Evolutionary conservation across 1,140 invertebrate species (phyloP), one percentile per base, ranked within the genome.

Genomic region (Nasonia longicornis): DNA sequence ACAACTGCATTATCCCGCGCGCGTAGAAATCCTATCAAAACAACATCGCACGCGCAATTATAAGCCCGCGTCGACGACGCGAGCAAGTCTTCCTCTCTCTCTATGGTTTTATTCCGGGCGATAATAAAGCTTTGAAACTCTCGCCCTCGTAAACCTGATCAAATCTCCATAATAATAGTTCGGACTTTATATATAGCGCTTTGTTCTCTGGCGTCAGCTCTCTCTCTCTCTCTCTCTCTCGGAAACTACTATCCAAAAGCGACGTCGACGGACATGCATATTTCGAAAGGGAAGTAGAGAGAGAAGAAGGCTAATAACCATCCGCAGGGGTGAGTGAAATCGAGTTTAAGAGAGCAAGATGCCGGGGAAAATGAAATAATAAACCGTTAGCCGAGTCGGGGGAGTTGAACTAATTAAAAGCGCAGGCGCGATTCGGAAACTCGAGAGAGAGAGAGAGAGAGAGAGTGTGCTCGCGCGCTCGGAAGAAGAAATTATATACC

Each of bases 391-490:
- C 12, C 20, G 29, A 14, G 20, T 74, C 70, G 14, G 12, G 72
- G 22, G 29, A 77, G 48, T 81, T 71, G 69, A 77, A 66, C 38
- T 81, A 81, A 81, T 81, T 81, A 77, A 77, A 81, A 77, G 22
- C 42, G n/a, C 14, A 11, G 16, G 58, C 73, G 48, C 74, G 73
- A 77, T 81, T 81, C 52, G 69, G 12, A 66, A 77, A 76, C 31
- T 81, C 42, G 69, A 71, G 67, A 31, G 42, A 2, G 22, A 7
- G 8, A 12, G 42, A 45, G 12, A 31, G 31, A 31, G 31, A 35
- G 31, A 35, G 31, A 6, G 31, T 3, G 31, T 35, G 31, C 31
- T 35, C 4, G 3, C 4, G 31, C 31, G 31, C 4, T 35, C 4
- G 45, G 45, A 12, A 48, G 45, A 48, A 48, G 45, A 48, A 48